These are phyloP conservation scores for Enteromius radiatus DNA, from an alignment of 2,797 vertebrate genomes.

Conservation along the genomic window DNA sequence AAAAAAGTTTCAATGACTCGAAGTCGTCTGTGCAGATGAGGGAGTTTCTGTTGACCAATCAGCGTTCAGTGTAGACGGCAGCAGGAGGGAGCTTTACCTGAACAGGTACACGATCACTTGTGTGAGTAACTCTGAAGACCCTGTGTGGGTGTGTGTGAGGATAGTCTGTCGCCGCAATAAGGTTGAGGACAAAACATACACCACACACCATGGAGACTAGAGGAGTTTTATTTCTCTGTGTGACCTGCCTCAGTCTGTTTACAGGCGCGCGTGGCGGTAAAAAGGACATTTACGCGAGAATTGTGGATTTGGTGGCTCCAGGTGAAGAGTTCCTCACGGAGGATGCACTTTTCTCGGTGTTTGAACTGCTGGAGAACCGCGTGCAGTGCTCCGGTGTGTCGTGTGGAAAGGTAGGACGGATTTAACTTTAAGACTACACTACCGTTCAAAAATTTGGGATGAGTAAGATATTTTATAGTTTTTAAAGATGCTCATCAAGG, in stretches of 20 bases:
- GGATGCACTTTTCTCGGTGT: conserved; percentile 71
- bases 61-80: conserved; percentile 38
- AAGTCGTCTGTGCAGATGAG: no score
- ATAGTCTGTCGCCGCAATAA: background rate
- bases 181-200: background rate
- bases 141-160: background rate
- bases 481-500: no score
- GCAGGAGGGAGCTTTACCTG: conserved; percentile 57
- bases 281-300: conserved; percentile 50
- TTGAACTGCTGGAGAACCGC: conserved; percentile 84
- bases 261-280: conserved; percentile 13
- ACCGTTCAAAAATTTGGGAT: no score
- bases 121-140: conserved; percentile 14
- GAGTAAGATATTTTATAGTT: no score
- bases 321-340: conserved; percentile 69
- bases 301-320: conserved; percentile 72
- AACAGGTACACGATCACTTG: conserved; percentile 42
- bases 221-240: background rate
- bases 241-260: conserved; percentile 39
- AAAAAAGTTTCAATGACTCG: background rate
- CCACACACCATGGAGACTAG: background rate
- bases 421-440: conserved; percentile 45
- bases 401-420: conserved; percentile 89
- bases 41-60: conserved; percentile 55
- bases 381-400: conserved; percentile 86